Evolutionary conservation across 64 coral and sea anemone species (phyloP).

Genomic region (Porites australiensis): DNA sequence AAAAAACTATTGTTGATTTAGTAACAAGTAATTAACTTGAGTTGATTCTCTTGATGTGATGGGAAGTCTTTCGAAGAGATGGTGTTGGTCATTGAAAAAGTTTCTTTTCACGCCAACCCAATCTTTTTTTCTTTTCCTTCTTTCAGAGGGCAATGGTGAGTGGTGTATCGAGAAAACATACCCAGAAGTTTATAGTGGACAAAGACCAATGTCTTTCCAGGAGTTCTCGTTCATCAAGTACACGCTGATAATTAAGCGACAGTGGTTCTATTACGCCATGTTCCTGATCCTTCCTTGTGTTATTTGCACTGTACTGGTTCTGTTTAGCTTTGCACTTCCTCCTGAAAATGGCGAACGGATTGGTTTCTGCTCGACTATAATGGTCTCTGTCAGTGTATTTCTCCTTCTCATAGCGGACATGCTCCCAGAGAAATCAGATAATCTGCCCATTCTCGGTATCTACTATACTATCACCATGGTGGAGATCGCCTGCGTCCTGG

Average conservation of each 20-base stretch:
- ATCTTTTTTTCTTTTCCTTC: neutral
- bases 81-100: no score
- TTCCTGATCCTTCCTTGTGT: slow-evolving; percentile 61
- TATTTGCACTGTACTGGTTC: slow-evolving; percentile 52
- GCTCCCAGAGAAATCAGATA: slow-evolving; percentile 75
- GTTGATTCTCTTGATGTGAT: no score
- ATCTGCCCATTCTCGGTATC: slow-evolving; percentile 58
- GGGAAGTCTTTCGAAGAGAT: no score
- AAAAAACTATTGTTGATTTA: no score
- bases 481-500: slow-evolving; percentile 39
- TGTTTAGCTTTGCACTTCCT: slow-evolving; percentile 64
- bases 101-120: no score
- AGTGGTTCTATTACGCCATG: slow-evolving; percentile 50
- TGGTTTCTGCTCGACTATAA: slow-evolving; percentile 65
- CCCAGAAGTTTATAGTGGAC: neutral
- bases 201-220: no score
- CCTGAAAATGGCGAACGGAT: slow-evolving; percentile 74
- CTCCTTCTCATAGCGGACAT: slow-evolving; percentile 51
- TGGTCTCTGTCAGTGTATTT: slow-evolving; percentile 75
- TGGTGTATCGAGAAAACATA: neutral
- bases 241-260: slow-evolving; percentile 22
- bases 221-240: neutral
- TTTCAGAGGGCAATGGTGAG: slow-evolving; percentile 37
- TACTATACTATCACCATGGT: slow-evolving; percentile 58
- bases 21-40: no score